Evolutionary conservation across 2,113 vertebrate species (phyloP).

Genomic region (Corythoichthys haematopterus): DNA sequence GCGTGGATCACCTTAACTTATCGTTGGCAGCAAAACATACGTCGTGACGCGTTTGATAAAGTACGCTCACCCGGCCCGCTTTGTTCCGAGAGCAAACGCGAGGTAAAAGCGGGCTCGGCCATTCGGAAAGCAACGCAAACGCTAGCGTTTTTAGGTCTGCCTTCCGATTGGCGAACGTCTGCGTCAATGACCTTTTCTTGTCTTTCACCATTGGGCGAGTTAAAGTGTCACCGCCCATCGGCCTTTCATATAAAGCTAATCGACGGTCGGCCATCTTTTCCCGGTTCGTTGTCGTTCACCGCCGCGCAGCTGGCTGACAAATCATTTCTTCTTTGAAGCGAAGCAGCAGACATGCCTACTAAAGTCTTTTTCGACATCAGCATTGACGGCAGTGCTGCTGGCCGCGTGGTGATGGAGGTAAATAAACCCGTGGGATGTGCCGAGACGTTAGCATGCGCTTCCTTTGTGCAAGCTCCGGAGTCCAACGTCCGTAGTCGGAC

Average conservation of each 20-base stretch:
- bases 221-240: conserved; percentile 9
- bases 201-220: conserved; percentile 31
- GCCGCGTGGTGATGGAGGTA: conserved; percentile 79
- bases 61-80: fast-evolving
- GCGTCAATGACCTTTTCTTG: neutral
- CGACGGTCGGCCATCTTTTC: conserved; percentile 35
- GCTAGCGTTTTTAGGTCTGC: fast-evolving
- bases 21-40: fast-evolving
- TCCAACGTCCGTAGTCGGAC: neutral
- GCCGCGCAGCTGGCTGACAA: neutral
- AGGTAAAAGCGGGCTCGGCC: neutral
- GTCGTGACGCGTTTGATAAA: fast-evolving
- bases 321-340: neutral
- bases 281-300: conserved; percentile 16
- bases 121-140: neutral
- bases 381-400: fast-evolving
- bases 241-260: conserved; percentile 42
- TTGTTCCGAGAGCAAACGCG: neutral
- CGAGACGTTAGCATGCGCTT: neutral
- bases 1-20: neutral
- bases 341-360: conserved; percentile 54
- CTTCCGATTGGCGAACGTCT: conserved; percentile 15
- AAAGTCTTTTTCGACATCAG: conserved; percentile 73
- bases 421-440: neutral
- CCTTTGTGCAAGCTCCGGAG: neutral